Evolutionary conservation across 2,888 invertebrate genomes (phyloP), one percentile per base, ranked within the genome.

Genomic region (Plusia festucae): DNA sequence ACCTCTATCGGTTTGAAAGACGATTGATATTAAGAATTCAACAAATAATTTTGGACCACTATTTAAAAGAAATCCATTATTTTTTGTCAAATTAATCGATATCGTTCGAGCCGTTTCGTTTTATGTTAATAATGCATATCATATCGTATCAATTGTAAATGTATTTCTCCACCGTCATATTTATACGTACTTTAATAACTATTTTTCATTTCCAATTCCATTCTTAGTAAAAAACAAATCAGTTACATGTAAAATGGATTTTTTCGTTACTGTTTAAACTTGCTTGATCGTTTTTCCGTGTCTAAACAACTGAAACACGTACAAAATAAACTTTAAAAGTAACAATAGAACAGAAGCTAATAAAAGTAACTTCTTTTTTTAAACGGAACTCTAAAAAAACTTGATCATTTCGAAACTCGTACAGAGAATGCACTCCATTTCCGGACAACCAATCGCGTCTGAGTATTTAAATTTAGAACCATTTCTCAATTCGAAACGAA

Each of bases 371-470:
- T 9, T 62, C 53, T 74, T 75, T 77, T 75, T 66, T 69, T 54
- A 65, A 71, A 68, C 55, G 61, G 56, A 60, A 54, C 62, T 20
- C 53, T 53, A 58, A 70, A 79, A 79, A 78, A 74, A 70, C 62
- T 63, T 60, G 59, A 71, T 77, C 79, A 72, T 63, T 69, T 67
- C 64, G 65, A 79, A 82, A 78, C 80, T 81, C 78, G 82, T 85
- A 84, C 80, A 68, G 76, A 84, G 85, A 89, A 90, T 88, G 88
- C 85, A 82, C 79, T 84, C 86, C 84, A 84, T 88, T 89, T 90
- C 88, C 89, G 87, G 87, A 85, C 79, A 64, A 53, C 76, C 78
- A 80, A 80, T 79, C 66, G 81, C 71, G 67, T 74, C 74, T 73
- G 78, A 66, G 79, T 70, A 81, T 88, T 85, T 89, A 90, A 86